These are phyloP conservation scores for Chrysomela aeneicollis DNA, from an alignment of 2,888 invertebrate genomes.

Conservation along the genomic window DNA sequence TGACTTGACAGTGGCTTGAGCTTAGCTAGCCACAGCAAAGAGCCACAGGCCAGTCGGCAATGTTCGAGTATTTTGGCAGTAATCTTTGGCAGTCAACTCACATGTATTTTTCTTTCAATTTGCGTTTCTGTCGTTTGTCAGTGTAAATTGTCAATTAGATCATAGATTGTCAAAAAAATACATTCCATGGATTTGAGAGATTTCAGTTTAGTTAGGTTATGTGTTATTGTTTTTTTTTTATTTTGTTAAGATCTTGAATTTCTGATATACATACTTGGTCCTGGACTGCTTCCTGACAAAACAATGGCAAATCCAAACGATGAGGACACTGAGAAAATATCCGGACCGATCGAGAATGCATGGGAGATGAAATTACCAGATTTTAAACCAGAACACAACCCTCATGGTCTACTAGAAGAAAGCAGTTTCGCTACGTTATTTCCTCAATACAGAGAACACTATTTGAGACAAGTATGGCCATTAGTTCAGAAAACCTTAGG, in stretches of 20 bases:
- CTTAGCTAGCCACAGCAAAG: no score
- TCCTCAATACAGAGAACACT: slow-evolving; percentile 96
- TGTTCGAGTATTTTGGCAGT: no score
- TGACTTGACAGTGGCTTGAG: no score
- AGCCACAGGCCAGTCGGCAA: no score
- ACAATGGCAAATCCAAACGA: slow-evolving; percentile 25
- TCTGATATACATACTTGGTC: no score
- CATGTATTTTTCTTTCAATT: no score
- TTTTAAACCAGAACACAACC: slow-evolving; percentile 90
- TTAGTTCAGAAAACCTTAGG: slow-evolving; percentile 85
- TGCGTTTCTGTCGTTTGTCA: no score
- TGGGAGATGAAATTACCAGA: slow-evolving; percentile 87
- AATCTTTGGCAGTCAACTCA: no score
- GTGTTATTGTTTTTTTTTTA: not conserved
- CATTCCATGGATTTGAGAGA: no score
- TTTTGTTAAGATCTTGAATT: not conserved
- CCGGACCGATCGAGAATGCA: slow-evolving; percentile 80
- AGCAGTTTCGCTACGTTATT: slow-evolving; percentile 97
- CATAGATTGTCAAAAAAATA: no score
- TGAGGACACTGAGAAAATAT: slow-evolving; percentile 41
- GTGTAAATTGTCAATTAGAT: no score
- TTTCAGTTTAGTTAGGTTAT: no score
- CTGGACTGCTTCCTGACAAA: not conserved
- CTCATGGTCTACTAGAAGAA: slow-evolving; percentile 87
- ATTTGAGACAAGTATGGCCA: slow-evolving; percentile 94